Percentiles rank a stretch among this genome's conserved stretches.
phyloP scores from a whole-genome alignment of 2,888 invertebrate species.

The Limnephilus auricula region DNA sequence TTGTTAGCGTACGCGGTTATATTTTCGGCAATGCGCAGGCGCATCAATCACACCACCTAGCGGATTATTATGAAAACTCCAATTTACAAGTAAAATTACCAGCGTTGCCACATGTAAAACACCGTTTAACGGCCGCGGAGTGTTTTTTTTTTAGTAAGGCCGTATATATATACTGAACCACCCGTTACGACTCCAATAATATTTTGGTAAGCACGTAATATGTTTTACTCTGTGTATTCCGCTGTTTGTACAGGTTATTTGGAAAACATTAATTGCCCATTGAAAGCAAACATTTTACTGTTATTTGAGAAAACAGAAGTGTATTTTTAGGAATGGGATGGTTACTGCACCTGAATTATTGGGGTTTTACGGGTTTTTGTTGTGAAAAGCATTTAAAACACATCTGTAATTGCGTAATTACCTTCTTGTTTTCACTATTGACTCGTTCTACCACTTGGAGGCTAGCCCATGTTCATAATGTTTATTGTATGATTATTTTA shows the following conservation, averaged over 20 bases:
- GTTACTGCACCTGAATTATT: not conserved
- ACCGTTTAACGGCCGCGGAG: too few relatives aligned
- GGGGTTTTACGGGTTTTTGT: not conserved
- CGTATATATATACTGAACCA: not conserved
- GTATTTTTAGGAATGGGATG: not conserved
- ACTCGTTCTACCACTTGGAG: not conserved
- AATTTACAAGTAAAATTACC: too few relatives aligned
- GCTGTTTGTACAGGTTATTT: not conserved
- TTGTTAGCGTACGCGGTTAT: too few relatives aligned
- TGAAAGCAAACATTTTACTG: not conserved
- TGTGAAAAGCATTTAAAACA: not conserved
- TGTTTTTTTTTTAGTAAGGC: too few relatives aligned
- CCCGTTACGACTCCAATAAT: not conserved
- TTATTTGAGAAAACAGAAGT: conserved; percentile 2
- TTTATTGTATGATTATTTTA: not conserved
- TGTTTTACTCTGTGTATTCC: not conserved
- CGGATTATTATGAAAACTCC: too few relatives aligned
- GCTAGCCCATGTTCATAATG: not conserved
- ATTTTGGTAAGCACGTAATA: not conserved
- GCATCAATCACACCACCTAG: too few relatives aligned
- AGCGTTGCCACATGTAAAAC: too few relatives aligned
- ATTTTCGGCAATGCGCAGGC: too few relatives aligned
- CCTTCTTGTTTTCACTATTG: not conserved
- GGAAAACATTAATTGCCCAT: not conserved
- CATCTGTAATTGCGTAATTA: not conserved